phyloP scores from a whole-genome alignment of 2,113 vertebrate species.

The Ictalurus punctatus region DNA sequence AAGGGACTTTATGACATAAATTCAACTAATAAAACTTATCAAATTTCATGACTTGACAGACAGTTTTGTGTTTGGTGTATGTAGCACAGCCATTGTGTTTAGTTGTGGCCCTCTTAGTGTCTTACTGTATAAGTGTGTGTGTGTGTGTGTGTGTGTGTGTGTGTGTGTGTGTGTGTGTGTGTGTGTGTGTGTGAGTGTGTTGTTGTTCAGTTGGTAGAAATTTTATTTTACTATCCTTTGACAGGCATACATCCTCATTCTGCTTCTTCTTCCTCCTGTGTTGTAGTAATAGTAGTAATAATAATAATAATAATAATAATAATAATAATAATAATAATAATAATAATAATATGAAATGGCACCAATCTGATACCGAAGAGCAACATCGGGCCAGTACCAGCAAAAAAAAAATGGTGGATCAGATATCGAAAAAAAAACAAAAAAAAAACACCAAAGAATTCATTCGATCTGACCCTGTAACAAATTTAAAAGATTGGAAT shows the following conservation, averaged over 20 bases:
- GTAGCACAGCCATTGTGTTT: neutral
- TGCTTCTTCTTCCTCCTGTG: neutral
- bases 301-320: no score
- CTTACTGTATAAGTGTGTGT: neutral
- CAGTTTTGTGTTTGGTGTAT: neutral
- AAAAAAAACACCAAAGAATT: no score
- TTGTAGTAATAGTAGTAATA: neutral
- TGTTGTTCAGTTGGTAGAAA: neutral
- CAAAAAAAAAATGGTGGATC: no score
- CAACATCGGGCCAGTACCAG: no score
- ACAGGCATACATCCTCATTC: neutral
- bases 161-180: neutral
- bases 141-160: constrained; percentile 3
- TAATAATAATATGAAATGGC: neutral
- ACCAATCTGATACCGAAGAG: no score
- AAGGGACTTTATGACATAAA: neutral
- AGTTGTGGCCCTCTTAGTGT: neutral
- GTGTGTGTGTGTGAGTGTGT: neutral
- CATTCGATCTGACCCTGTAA: no score
- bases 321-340: neutral
- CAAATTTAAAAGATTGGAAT: no score
- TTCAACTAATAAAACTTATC: no score
- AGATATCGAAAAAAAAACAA: no score
- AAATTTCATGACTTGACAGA: neutral
- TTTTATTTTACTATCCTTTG: neutral